These are phyloP conservation scores for Cryptocheilus praepositus DNA, from an alignment of 2,888 invertebrate genomes.

Conservation along the genomic window DNA sequence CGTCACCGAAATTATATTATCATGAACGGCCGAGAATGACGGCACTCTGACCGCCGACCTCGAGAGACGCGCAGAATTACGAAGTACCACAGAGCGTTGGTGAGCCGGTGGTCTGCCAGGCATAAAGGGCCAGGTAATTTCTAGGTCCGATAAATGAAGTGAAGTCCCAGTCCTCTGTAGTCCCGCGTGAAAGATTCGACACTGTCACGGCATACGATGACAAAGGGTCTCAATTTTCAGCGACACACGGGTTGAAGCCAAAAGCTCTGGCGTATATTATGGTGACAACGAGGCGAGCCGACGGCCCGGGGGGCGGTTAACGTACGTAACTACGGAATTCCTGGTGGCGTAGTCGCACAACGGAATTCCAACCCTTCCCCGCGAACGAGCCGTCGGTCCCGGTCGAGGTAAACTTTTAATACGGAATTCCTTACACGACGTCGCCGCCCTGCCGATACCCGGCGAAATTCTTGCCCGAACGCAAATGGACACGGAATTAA, in stretches of 20 bases:
- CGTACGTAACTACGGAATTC: slow-evolving; percentile 51
- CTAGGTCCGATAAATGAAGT: too few species aligned
- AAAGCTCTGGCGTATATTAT: slow-evolving; percentile 35
- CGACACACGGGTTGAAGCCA: slow-evolving; percentile 18
- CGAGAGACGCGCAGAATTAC: too few species aligned
- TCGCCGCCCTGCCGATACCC: slow-evolving; percentile 37
- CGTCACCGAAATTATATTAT: too few species aligned
- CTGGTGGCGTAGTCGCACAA: slow-evolving; percentile 40
- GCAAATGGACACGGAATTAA: slow-evolving; percentile 52
- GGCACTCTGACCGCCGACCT: too few species aligned
- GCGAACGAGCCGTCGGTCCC: slow-evolving; percentile 29
- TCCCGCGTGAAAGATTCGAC: slow-evolving; percentile 1
- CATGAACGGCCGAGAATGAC: too few species aligned
- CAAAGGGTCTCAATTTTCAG: slow-evolving; percentile 35
- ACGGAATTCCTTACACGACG: slow-evolving; percentile 55
- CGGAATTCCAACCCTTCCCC: slow-evolving; percentile 51
- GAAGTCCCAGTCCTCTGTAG: too few species aligned
- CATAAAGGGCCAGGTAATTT: too few species aligned
- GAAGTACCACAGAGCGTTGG: too few species aligned
- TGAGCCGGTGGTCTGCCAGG: too few species aligned
- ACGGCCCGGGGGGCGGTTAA: slow-evolving; percentile 16
- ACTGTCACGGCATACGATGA: slow-evolving; percentile 15
- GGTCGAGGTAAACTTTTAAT: slow-evolving; percentile 54
- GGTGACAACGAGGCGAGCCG: slow-evolving; percentile 35
- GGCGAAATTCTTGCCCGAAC: slow-evolving; percentile 45